Conservation (phyloP, 2,113 vertebrate species). For the Thunnus thynnus region DNA sequence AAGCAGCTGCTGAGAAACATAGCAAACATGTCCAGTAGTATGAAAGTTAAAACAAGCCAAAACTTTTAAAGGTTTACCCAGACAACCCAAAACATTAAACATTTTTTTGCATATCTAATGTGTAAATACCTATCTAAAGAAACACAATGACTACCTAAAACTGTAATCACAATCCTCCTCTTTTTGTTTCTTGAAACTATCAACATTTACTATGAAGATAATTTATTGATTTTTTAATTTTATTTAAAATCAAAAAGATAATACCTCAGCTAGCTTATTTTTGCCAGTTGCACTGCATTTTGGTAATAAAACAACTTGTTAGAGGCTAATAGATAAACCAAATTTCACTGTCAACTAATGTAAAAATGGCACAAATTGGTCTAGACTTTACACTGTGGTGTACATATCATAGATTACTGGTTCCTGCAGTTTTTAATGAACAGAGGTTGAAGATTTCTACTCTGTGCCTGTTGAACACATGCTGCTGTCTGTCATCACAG, state of each 20-base stretch:
- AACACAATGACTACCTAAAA: not conserved
- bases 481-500: slow-evolving; percentile 36
- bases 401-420: not conserved
- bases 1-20: not conserved
- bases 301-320: too few species aligned
- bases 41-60: too few species aligned
- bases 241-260: too few species aligned
- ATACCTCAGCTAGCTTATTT: not conserved
- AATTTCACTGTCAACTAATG: too few species aligned
- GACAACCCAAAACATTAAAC: too few species aligned
- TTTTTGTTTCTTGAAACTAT: not conserved
- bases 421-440: not conserved
- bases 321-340: too few species aligned
- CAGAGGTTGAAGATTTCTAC: not conserved
- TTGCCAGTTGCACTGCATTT: too few species aligned
- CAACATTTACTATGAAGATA: not conserved
- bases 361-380: not conserved
- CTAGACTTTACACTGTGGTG: not conserved
- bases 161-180: not conserved
- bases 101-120: too few species aligned
- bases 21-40: too few species aligned
- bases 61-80: too few species aligned
- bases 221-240: too few species aligned
- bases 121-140: too few species aligned
- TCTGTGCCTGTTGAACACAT: slow-evolving; percentile 11